Conservation (phyloP, 2,797 vertebrate genomes). For the Gymnopithys bicolor region DNA sequence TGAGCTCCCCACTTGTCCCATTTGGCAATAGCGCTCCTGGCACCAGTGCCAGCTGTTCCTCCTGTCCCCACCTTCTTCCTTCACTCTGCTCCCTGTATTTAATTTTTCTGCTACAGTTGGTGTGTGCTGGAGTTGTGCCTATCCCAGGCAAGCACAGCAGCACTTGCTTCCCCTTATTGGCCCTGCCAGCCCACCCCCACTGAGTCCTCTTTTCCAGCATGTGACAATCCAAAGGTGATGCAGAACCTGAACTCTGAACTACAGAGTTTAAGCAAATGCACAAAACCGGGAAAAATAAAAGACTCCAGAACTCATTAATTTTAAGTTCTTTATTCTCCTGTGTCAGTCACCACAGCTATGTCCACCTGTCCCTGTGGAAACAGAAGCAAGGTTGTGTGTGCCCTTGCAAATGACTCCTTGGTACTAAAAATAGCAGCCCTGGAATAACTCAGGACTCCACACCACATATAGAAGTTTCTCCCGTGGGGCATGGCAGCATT, state of each 20-base stretch:
- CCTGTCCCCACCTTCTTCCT: not conserved
- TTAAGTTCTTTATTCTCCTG: slow-evolving; percentile 21
- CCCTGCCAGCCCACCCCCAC: not conserved
- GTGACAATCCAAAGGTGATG: not conserved
- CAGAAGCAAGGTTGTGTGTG: not conserved
- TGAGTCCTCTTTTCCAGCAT: not conserved
- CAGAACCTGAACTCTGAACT: not conserved
- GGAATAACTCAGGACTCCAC: not conserved
- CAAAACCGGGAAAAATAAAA: not conserved
- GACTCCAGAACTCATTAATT: not conserved
- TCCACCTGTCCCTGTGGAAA: not conserved
- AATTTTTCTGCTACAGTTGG: not conserved
- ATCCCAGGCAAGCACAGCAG: not conserved
- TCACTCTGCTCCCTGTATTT: not conserved
- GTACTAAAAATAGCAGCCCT: not conserved
- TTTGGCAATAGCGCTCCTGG: not conserved
- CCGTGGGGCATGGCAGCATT: accelerated
- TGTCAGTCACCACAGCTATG: not conserved
- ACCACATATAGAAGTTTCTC: not conserved
- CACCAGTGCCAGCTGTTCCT: not conserved
- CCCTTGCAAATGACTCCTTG: not conserved
- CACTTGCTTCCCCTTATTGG: not conserved
- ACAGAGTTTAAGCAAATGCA: not conserved
- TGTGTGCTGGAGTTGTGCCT: accelerated
- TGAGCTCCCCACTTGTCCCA: not conserved